Conservation (phyloP, 2,113 vertebrate species). For the Cololabis saira region DNA sequence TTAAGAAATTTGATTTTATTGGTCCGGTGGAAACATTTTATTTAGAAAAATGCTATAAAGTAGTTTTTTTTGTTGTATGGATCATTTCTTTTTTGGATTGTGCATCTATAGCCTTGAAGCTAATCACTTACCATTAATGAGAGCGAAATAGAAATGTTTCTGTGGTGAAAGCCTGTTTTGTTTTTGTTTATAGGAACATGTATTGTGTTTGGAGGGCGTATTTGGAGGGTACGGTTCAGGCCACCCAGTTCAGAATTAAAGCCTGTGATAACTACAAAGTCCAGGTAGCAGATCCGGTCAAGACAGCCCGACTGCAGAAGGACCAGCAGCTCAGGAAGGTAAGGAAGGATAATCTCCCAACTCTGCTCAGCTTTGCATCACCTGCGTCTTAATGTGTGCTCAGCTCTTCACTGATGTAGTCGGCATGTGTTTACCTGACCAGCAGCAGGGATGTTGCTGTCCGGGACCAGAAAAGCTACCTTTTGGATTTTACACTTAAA, state of each 20-base stretch:
- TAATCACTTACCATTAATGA: too few relatives aligned
- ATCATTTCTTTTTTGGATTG: too few relatives aligned
- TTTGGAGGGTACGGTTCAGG: constrained; percentile 90
- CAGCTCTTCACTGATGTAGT: constrained; percentile 1
- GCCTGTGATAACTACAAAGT: constrained; percentile 93
- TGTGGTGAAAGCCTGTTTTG: neutral
- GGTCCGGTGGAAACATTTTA: too few relatives aligned
- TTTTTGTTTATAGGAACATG: constrained; percentile 84
- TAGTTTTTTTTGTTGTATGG: too few relatives aligned
- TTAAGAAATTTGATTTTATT: too few relatives aligned
- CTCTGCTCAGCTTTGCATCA: constrained; percentile 12
- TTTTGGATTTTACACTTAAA: too few relatives aligned
- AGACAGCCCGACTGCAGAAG: constrained; percentile 89
- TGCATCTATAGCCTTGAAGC: too few relatives aligned
- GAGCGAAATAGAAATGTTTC: too few relatives aligned
- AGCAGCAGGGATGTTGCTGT: too few relatives aligned
- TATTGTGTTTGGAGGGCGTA: constrained; percentile 94
- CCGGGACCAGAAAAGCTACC: too few relatives aligned
- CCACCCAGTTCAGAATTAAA: constrained; percentile 90
- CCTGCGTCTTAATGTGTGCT: neutral
- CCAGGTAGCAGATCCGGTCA: constrained; percentile 90
- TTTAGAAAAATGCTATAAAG: too few relatives aligned
- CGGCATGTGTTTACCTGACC: neutral
- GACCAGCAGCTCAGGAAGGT: constrained; percentile 96
- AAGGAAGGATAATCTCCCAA: neutral